Base-by-base conservation (phyloP, 2,113 vertebrate genomes). In the Lontra canadensis region DNA sequence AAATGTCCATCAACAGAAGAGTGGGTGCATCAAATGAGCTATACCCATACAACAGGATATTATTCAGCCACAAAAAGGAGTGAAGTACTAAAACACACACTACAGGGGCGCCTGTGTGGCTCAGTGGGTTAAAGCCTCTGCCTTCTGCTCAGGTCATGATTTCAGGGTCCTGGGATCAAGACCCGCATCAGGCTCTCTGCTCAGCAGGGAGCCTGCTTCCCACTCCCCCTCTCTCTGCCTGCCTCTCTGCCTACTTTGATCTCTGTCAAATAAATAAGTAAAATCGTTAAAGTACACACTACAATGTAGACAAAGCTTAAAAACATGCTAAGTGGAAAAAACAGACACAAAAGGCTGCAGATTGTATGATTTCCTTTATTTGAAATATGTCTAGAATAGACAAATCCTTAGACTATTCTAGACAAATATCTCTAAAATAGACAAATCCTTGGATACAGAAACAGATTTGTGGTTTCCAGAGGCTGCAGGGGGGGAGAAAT, bases 401-500 rank as follows among this genome's bases (percentile, higher is more conserved):
- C 17, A 55, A 55, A 55, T 55, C 52, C 52, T 55, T 55, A 49
- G 49, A 49, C 49, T 14, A 49, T 49, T 49, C 49, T 49, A 49
- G 49, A 49, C 13, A 49, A 49, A 49, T 49, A 49, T 49, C 13
- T 39, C 29, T 36, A 71, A 4, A 96, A 86, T 59, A 57, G 21
- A 15, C 17, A 92, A 69, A 71, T 59, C n/a, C 12, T 13, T 67
- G 55, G 57, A 71, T 42, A 78, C 36, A 86, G 20, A 96, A 86
- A 20, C 6, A 87, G 44, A 65, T 63, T 84, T 81, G 39, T 74
- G 11, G 47, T 92, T 81, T 80, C 69, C 47, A 73, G n/a, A 9
- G 10, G 11, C 2, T 49, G 15, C 20, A 14, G 17, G 4, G 6
- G 29, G 39, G 2, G 6, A 9, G 0, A 2, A 39, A 78, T 61